Percentiles rank a stretch among this genome's conserved stretches.
Evolutionary conservation across 2,797 vertebrate genomes (phyloP).

Genomic region (Lates japonicus): DNA sequence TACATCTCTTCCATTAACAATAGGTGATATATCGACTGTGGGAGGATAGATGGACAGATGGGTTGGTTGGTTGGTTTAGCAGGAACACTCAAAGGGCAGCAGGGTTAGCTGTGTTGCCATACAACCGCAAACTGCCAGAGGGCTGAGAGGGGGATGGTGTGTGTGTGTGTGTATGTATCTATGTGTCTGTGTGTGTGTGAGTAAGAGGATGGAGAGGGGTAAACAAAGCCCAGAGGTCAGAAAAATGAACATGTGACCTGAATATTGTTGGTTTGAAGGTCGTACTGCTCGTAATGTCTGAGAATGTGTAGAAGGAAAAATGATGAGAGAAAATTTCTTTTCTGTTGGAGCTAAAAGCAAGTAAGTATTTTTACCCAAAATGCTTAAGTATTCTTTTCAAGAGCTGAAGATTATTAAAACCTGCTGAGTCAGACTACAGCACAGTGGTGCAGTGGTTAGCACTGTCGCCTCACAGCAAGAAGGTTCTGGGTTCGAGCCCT

Average conservation of each 20-base stretch:
- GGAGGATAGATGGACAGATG: slow-evolving; percentile 29
- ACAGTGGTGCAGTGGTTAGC: no score
- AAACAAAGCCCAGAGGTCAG: slow-evolving; percentile 45
- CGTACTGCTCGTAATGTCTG: neutral
- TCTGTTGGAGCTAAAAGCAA: neutral
- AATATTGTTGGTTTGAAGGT: slow-evolving; percentile 60
- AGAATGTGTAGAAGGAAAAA: neutral
- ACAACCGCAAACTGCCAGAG: slow-evolving; percentile 62
- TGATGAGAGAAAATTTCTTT: neutral
- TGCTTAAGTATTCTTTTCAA: neutral
- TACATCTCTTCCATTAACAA: slow-evolving; percentile 25
- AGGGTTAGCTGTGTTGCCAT: slow-evolving; percentile 72
- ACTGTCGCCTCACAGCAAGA: no score
- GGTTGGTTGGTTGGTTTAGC: slow-evolving; percentile 57
- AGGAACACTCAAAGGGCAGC: slow-evolving; percentile 66
- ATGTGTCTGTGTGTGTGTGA: slow-evolving; percentile 5
- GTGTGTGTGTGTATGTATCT: slow-evolving; percentile 1
- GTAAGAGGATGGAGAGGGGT: slow-evolving; percentile 20
- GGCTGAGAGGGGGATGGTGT: slow-evolving; percentile 36
- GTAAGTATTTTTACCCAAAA: neutral
- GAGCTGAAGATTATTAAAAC: no score
- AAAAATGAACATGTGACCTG: slow-evolving; percentile 52
- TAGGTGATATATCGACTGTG: slow-evolving; percentile 29
- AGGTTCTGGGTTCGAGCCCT: no score
- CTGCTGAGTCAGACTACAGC: no score